phyloP scores from a whole-genome alignment of 2,888 invertebrate genomes.

The Molorchus minor region DNA sequence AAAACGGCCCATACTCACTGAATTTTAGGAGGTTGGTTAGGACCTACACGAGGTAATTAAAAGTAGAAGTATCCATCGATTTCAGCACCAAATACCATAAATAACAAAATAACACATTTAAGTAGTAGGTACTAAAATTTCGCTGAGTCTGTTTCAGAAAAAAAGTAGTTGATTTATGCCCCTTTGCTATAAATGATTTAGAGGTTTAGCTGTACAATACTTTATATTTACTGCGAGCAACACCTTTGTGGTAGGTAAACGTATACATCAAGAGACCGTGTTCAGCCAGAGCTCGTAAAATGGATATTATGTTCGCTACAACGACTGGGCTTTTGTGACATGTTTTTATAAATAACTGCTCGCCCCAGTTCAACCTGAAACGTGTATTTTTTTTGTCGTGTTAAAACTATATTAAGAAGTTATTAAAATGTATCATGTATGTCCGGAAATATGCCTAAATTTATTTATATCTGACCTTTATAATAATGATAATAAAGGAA shows the following conservation, averaged over 20 bases:
- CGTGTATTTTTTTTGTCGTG: background rate
- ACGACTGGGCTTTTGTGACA: slow-evolving; percentile 6
- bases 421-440: no score
- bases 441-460: no score
- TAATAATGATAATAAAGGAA: no score
- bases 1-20: no score
- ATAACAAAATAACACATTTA: no score
- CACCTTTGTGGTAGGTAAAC: slow-evolving; percentile 14
- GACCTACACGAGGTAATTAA: no score
- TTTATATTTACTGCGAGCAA: slow-evolving; percentile 16
- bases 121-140: background rate
- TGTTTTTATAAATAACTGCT: slow-evolving; percentile 6
- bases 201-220: slow-evolving; percentile 1
- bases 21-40: no score
- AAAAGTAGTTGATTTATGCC: slow-evolving; percentile 12
- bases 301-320: slow-evolving; percentile 11
- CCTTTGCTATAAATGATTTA: slow-evolving; percentile 11
- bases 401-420: no score
- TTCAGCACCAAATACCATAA: no score
- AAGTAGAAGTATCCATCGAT: no score
- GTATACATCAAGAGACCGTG: slow-evolving; percentile 12
- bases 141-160: background rate
- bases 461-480: no score
- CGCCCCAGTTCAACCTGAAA: background rate
- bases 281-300: slow-evolving; percentile 5